Evolutionary conservation across 2,797 vertebrate species (phyloP).

Genomic region (Leucoraja ocellata): DNA sequence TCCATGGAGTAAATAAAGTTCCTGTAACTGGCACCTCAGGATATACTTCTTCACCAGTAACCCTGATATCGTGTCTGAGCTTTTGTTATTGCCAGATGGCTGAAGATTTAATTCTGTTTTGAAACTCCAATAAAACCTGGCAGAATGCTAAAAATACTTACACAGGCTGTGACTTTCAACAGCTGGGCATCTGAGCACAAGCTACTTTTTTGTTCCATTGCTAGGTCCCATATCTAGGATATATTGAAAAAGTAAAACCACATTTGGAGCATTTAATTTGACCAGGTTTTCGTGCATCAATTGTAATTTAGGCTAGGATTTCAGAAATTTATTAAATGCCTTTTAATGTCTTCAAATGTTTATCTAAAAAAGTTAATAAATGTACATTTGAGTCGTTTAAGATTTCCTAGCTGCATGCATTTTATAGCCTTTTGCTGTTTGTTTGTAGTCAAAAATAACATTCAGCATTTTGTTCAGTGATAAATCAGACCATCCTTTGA

Average conservation of each 20-base stretch:
- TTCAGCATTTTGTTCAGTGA: not conserved
- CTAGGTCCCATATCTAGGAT: not conserved
- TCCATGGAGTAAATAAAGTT: no score
- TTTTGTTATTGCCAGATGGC: not conserved
- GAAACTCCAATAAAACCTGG: not conserved
- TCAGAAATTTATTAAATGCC: not conserved
- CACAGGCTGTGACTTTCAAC: not conserved
- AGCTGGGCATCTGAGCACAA: not conserved
- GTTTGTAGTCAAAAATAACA: not conserved
- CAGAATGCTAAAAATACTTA: not conserved
- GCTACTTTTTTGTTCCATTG: not conserved
- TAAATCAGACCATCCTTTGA: not conserved
- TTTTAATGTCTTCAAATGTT: not conserved
- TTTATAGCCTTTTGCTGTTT: not conserved
- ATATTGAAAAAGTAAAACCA: not conserved
- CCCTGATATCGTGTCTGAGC: not conserved
- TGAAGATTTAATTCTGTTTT: not conserved
- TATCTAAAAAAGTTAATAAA: not conserved
- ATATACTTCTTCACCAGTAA: not conserved
- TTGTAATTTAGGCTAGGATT: not conserved
- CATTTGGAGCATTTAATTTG: not conserved
- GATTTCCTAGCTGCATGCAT: not conserved
- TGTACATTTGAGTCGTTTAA: not conserved
- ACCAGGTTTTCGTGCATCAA: not conserved
- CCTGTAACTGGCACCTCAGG: not conserved